Conservation (phyloP, 2,888 invertebrate species). For the Anodontia alba region DNA sequence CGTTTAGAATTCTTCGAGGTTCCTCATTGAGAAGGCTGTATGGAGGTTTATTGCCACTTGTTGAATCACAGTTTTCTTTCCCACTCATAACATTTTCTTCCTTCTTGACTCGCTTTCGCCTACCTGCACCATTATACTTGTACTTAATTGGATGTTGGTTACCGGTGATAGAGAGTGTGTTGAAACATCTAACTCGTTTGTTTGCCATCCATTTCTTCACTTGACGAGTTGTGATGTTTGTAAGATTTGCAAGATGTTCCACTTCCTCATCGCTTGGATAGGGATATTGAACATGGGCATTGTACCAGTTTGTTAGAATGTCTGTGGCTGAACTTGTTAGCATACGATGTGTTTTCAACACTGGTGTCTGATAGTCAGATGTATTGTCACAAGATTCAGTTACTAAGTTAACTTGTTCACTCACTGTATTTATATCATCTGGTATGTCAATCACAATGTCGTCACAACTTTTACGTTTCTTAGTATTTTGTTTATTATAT, state of each 20-base stretch:
- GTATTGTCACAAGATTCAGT: not conserved
- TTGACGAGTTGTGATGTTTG: constrained; percentile 72
- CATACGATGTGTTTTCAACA: constrained; percentile 53
- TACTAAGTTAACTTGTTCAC: not conserved
- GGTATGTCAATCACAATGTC: constrained; percentile 3
- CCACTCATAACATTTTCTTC: constrained; percentile 22
- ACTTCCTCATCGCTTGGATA: constrained; percentile 78
- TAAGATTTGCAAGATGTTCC: constrained; percentile 61
- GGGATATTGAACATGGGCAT: constrained; percentile 75
- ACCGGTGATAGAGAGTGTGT: constrained; percentile 81
- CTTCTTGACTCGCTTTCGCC: constrained; percentile 25
- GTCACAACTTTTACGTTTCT: constrained; percentile 5
- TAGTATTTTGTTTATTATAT: not conserved
- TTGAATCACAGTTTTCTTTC: constrained; percentile 37
- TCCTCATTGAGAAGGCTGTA: constrained; percentile 62
- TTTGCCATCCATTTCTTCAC: constrained; percentile 83
- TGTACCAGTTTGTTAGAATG: constrained; percentile 74
- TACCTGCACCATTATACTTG: constrained; percentile 65
- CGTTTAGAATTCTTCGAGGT: constrained; percentile 64
- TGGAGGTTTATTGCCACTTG: constrained; percentile 47
- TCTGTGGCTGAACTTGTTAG: constrained; percentile 62
- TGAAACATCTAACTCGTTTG: constrained; percentile 78
- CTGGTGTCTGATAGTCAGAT: constrained; percentile 25
- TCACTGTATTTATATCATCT: not conserved
- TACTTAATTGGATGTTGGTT: constrained; percentile 79